These are phyloP conservation scores for Manis javanica DNA, from an alignment of 2,797 vertebrate species.

Conservation along the genomic window DNA sequence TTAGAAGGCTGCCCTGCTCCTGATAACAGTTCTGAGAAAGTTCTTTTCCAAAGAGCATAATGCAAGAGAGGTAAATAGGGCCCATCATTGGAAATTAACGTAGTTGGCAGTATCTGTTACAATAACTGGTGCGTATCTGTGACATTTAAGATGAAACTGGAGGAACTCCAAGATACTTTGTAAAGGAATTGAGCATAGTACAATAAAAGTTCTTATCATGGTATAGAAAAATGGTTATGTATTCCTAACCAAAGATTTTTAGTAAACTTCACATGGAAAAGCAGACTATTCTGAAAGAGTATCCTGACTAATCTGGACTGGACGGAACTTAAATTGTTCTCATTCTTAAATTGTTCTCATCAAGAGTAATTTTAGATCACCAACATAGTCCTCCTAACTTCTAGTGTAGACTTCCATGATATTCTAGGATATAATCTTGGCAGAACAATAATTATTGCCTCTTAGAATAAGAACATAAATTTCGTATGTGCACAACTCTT, in stretches of 20 bases:
- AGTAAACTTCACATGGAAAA: not conserved
- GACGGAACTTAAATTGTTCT: not conserved
- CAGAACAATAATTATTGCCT: not conserved
- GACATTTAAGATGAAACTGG: conserved; percentile 45
- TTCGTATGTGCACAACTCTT: not conserved
- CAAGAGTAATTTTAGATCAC: not conserved
- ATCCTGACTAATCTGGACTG: conserved; percentile 13
- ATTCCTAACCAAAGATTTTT: conserved; percentile 24
- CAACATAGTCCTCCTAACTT: not conserved
- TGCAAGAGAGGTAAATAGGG: not conserved
- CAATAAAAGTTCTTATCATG: not conserved
- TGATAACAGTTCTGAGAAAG: not conserved
- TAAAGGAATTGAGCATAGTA: not conserved
- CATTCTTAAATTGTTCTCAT: not conserved
- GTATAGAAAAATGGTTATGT: not conserved
- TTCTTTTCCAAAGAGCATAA: conserved; percentile 6
- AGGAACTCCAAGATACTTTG: conserved; percentile 44
- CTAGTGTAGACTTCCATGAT: not conserved
- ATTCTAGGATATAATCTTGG: conserved; percentile 20
- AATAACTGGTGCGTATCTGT: conserved; percentile 23
- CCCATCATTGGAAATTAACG: not conserved
- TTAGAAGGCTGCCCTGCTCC: not conserved
- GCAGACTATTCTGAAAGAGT: not conserved
- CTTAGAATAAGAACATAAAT: conserved; percentile 15
- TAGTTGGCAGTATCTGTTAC: conserved; percentile 20